Evolutionary conservation across 2,888 invertebrate genomes (phyloP).

Genomic region (Aphidius colemani): DNA sequence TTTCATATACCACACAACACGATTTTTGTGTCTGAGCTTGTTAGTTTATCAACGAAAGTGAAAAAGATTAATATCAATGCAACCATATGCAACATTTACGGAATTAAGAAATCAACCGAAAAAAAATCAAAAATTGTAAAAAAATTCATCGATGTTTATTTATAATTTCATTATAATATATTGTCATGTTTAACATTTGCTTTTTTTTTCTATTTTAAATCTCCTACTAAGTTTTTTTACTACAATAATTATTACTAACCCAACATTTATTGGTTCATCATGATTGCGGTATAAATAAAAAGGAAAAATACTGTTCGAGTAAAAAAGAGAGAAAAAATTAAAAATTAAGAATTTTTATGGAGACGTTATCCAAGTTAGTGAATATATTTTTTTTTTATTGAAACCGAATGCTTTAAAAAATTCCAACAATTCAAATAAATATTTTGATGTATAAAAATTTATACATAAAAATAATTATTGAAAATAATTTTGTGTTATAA

Average conservation of each 20-base stretch:
- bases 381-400: constrained; percentile 32
- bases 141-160: too few relatives aligned
- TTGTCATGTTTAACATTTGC: too few relatives aligned
- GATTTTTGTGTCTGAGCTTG: too few relatives aligned
- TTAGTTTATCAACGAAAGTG: too few relatives aligned
- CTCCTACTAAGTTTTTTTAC: background rate
- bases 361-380: constrained; percentile 43
- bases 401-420: too few relatives aligned
- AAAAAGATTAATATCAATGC: background rate
- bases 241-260: background rate
- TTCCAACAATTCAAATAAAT: too few relatives aligned
- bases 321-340: constrained; percentile 21
- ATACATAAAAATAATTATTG: too few relatives aligned
- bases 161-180: too few relatives aligned
- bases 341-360: constrained; percentile 50
- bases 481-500: too few relatives aligned
- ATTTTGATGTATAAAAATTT: too few relatives aligned
- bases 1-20: constrained; percentile 19
- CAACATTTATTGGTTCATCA: constrained; percentile 17
- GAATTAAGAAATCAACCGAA: background rate
- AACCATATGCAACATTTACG: constrained; percentile 7
- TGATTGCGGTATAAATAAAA: constrained; percentile 39
- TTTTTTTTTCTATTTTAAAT: background rate
- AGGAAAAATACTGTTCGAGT: background rate
- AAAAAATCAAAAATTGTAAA: background rate